Percentiles rank a stretch among this genome's conserved stretches.
These are phyloP conservation scores for Anarsia innoxiella DNA, from an alignment of 2,888 invertebrate genomes.

Conservation along the genomic window DNA sequence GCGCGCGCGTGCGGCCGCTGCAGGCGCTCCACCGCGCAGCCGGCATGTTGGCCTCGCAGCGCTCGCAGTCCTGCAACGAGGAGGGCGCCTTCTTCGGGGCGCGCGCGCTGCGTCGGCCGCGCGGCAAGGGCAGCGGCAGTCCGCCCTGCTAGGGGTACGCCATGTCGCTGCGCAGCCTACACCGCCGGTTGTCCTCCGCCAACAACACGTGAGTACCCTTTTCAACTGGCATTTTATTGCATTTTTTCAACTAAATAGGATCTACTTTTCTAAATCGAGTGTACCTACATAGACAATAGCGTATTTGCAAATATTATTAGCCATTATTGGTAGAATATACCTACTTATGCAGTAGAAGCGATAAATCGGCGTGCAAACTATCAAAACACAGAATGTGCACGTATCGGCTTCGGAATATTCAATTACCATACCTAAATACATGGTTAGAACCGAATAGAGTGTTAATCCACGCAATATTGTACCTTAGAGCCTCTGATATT, in stretches of 20 bases:
- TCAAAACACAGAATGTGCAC: slow-evolving; percentile 41
- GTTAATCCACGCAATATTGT: slow-evolving; percentile 20
- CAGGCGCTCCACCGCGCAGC: slow-evolving; percentile 65
- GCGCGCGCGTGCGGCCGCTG: slow-evolving; percentile 71
- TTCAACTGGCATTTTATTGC: not conserved
- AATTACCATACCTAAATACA: slow-evolving; percentile 46
- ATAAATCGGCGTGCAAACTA: slow-evolving; percentile 30
- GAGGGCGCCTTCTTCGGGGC: slow-evolving; percentile 74
- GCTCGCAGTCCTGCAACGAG: slow-evolving; percentile 73
- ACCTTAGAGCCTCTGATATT: slow-evolving; percentile 23
- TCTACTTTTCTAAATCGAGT: no score
- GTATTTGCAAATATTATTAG: no score
- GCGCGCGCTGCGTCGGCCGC: slow-evolving; percentile 74
- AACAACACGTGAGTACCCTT: slow-evolving; percentile 72
- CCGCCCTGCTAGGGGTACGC: slow-evolving; percentile 77
- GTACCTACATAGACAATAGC: no score
- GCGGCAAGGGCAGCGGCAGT: slow-evolving; percentile 74
- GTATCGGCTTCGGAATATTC: slow-evolving; percentile 56
- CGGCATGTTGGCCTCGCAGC: slow-evolving; percentile 71
- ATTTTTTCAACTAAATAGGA: no score
- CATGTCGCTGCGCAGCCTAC: slow-evolving; percentile 80
- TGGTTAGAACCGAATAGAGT: slow-evolving; percentile 24
- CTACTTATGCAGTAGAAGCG: no score
- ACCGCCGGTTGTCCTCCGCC: slow-evolving; percentile 77
- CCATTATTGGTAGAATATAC: no score